These are phyloP conservation scores for Hylaeus anthracinus DNA, from an alignment of 1,140 invertebrate species.

Conservation along the genomic window DNA sequence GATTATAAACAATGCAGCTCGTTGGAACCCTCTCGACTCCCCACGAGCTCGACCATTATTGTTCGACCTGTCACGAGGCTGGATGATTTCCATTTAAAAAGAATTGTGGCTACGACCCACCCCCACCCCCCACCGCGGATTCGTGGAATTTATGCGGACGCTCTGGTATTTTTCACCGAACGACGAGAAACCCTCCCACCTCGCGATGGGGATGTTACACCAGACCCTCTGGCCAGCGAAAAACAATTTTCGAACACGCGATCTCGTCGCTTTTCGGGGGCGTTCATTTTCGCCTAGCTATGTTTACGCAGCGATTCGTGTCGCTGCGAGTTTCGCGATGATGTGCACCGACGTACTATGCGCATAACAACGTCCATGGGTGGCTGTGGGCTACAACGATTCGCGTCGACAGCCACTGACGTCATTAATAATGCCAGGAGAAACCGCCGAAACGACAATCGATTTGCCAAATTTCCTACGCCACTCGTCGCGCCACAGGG, in stretches of 20 bases:
- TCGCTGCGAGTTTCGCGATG: neutral
- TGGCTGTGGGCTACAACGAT: neutral
- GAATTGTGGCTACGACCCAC: constrained; percentile 3
- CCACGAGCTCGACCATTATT: constrained; percentile 23
- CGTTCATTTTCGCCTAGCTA: no score
- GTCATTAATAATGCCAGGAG: constrained; percentile 14
- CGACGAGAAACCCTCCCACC: no score
- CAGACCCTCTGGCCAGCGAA: neutral
- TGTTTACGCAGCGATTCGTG: no score
- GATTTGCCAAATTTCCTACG: neutral
- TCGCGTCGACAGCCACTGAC: neutral
- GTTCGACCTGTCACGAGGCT: constrained; percentile 33
- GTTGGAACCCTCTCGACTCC: constrained; percentile 3
- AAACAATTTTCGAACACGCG: constrained; percentile 20
- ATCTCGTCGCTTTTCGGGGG: neutral
- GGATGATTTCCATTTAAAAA: constrained; percentile 52
- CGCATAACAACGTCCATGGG: no score
- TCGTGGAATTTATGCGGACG: constrained; percentile 31
- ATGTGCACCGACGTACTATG: neutral
- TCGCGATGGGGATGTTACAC: neutral
- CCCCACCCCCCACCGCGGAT: constrained; percentile 14
- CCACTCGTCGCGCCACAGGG: neutral
- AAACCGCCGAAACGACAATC: neutral
- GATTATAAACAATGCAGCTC: constrained; percentile 61
- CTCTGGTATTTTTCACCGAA: constrained; percentile 27